Evolutionary conservation across 2,797 vertebrate species (phyloP), one percentile per base, ranked within the genome.

Genomic region (Ctenochaetus hawaiiensis): DNA sequence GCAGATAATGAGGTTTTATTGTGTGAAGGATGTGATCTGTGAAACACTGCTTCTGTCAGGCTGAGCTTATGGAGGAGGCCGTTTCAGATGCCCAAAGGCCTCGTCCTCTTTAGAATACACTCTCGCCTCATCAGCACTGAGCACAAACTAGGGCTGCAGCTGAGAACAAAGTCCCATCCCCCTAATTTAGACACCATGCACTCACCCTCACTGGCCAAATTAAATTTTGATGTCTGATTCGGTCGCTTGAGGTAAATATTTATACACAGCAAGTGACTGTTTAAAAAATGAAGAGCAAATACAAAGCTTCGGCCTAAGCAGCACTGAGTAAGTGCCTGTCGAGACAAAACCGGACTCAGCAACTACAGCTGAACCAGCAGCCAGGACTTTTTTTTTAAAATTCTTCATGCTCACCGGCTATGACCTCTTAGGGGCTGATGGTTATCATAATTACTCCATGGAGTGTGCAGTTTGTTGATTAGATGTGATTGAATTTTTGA

Each of bases 81-180:
- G 53, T 57, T 65, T 23, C 58, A 64, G 56, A 74, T 71, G 75
- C 79, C 85, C 84, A 87, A 73, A 90, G 88, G 77, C 84, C 67
- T 77, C 10, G 62, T 88, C 81, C 61, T 84, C 78, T 77, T 80
- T 70, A 77, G 53, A 75, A 48, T 61, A 85, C 76, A 74, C 48
- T 70, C 77, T 62, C 20, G 43, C 68, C 78, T 87, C 80, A 82
- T 82, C 85, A 86, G 84, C 70, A 54, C n/a, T 5, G 9, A 63
- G 66, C 62, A 51, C 69, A 74, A 86, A 80, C 77, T 80, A 43
- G 62, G 63, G 60, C 87, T 87, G 78, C 73, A 77, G 60, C 63
- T 62, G 49, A 80, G 71, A 77, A 81, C 72, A 72, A 81, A 83
- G 72, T 69, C 63, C 60, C 72, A 14, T 44, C 68, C 53, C 22